Conservation (phyloP, 2,888 invertebrate genomes). For the Penaeus monodon region DNA sequence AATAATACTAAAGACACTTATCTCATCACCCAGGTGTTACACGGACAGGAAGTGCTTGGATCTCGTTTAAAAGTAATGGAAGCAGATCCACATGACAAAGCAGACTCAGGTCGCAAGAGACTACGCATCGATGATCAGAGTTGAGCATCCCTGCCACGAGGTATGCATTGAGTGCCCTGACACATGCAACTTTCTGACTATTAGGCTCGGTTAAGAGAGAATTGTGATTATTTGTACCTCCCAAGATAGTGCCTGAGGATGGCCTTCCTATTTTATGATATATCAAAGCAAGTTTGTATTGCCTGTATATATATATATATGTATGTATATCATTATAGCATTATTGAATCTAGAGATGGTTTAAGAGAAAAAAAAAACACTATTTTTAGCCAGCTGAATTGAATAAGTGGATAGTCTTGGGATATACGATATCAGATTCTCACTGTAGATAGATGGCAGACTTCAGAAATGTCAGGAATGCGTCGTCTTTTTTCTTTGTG, state of each 20-base stretch:
- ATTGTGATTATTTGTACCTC: no score
- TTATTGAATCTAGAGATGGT: neutral
- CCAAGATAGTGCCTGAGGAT: conserved; percentile 5
- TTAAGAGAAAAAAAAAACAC: no score
- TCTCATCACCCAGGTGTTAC: conserved; percentile 73
- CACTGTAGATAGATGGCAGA: no score
- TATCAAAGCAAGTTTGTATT: conserved; percentile 2
- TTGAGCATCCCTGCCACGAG: conserved; percentile 44
- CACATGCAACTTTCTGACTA: neutral
- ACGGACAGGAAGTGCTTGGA: conserved; percentile 90
- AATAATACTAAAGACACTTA: neutral
- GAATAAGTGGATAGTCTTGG: no score
- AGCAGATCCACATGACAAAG: conserved; percentile 76
- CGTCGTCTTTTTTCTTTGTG: no score
- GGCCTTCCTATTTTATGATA: neutral
- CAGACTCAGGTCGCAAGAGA: conserved; percentile 63
- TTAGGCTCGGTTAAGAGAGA: neutral
- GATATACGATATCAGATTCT: no score
- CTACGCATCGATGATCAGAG: conserved; percentile 65
- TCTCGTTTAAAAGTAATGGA: conserved; percentile 87
- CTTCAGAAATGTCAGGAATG: no score
- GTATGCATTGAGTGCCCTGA: conserved; percentile 28
- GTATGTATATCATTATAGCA: neutral
- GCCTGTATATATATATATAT: no score
- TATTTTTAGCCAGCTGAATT: no score